phyloP scores from a whole-genome alignment of 2,888 invertebrate species.

The Patella ulyssiponensis region DNA sequence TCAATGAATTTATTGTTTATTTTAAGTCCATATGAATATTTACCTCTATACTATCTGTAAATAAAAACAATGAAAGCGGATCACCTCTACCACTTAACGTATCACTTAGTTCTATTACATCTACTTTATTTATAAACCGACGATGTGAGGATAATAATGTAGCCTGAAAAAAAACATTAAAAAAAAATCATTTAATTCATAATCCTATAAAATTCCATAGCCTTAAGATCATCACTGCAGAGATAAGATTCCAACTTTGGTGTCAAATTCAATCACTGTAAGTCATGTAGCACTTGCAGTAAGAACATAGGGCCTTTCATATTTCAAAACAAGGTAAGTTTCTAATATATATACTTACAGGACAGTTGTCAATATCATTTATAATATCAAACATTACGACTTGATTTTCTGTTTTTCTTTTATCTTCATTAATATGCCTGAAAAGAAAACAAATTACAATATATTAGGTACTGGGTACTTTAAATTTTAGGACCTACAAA shows the following conservation, averaged over 20 bases:
- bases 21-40: slow-evolving; percentile 30
- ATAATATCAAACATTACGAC: slow-evolving; percentile 97
- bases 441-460: slow-evolving; percentile 32
- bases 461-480: background rate
- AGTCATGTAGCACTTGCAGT: too few species aligned
- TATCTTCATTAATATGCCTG: slow-evolving; percentile 95
- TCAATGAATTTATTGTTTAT: too few species aligned
- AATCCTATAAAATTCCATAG: background rate
- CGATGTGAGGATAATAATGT: slow-evolving; percentile 94
- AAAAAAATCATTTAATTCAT: background rate
- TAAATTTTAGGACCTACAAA: too few species aligned
- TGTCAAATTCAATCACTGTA: too few species aligned
- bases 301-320: too few species aligned
- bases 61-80: slow-evolving; percentile 89
- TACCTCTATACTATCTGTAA: slow-evolving; percentile 95
- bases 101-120: slow-evolving; percentile 85
- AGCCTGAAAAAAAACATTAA: slow-evolving; percentile 80
- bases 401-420: slow-evolving; percentile 95
- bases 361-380: slow-evolving; percentile 98
- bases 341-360: slow-evolving; percentile 76
- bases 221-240: too few species aligned
- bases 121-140: slow-evolving; percentile 88
- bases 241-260: too few species aligned
- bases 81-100: slow-evolving; percentile 89
- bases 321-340: too few species aligned